These are phyloP conservation scores for Oryzias sinensis DNA, from an alignment of 2,797 vertebrate genomes.

Conservation along the genomic window DNA sequence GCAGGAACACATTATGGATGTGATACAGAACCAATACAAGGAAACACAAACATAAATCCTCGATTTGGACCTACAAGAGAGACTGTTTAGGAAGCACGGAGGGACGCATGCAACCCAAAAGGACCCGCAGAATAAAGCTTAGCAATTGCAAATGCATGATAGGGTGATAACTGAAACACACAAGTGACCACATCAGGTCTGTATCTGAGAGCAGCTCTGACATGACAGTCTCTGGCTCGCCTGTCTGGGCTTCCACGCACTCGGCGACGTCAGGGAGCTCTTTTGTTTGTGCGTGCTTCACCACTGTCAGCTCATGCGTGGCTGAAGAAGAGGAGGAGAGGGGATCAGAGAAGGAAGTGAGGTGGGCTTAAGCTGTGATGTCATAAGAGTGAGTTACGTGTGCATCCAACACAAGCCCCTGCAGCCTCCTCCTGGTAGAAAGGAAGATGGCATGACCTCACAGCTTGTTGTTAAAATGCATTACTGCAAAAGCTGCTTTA, in stretches of 20 bases:
- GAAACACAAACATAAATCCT: too few relatives aligned
- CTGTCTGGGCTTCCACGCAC: slow-evolving; percentile 38
- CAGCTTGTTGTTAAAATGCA: not conserved
- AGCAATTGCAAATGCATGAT: too few relatives aligned
- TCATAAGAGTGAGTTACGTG: slow-evolving; percentile 36
- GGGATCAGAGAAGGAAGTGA: slow-evolving; percentile 12
- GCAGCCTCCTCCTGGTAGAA: slow-evolving; percentile 52
- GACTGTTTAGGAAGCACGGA: too few relatives aligned
- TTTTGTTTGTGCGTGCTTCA: slow-evolving; percentile 37
- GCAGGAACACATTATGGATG: slow-evolving; percentile 1
- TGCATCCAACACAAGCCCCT: slow-evolving; percentile 7
- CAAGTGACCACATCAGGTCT: slow-evolving; percentile 1
- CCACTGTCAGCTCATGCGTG: slow-evolving; percentile 51
- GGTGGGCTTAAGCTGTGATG: slow-evolving; percentile 64
- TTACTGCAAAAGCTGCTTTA: too few relatives aligned
- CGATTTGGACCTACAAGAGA: too few relatives aligned
- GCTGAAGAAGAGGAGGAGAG: slow-evolving; percentile 28
- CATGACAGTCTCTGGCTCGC: slow-evolving; percentile 55
- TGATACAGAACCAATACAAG: not conserved
- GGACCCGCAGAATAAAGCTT: too few relatives aligned
- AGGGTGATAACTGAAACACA: too few relatives aligned
- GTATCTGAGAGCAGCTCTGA: slow-evolving; percentile 19
- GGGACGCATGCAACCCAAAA: too few relatives aligned
- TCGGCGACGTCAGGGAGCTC: slow-evolving; percentile 59
- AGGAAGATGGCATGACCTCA: slow-evolving; percentile 2